Evolutionary conservation across 1,140 invertebrate species (phyloP).

Genomic region (Pseudomyrmex flavicornis): DNA sequence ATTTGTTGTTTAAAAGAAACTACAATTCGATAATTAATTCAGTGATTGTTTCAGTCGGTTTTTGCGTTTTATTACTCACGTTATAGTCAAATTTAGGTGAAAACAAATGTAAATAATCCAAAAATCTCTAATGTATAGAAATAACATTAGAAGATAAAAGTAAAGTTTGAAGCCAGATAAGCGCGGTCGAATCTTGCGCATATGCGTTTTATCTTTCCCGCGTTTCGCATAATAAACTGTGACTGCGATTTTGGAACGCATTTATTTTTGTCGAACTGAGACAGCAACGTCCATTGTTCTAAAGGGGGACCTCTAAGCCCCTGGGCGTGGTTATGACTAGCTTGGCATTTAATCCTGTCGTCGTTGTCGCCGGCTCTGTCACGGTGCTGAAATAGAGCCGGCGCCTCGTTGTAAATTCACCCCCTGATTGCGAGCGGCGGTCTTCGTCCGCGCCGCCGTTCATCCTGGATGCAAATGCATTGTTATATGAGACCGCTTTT

Average conservation of each 20-base stretch:
- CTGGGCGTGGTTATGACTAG: conserved; percentile 63
- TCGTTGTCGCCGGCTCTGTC: conserved; percentile 66
- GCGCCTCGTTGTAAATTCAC: conserved; percentile 63
- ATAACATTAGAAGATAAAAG: neutral
- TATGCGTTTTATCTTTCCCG: conserved; percentile 12
- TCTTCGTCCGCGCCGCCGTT: conserved; percentile 56
- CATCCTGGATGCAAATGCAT: conserved; percentile 49
- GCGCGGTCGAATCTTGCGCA: neutral
- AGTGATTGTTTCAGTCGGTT: too few species aligned
- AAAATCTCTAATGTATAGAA: neutral
- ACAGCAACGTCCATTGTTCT: conserved; percentile 59
- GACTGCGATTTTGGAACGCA: neutral
- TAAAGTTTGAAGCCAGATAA: neutral
- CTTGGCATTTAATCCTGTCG: conserved; percentile 63
- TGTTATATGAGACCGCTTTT: conserved; percentile 71
- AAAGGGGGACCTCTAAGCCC: conserved; percentile 52
- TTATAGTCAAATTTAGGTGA: neutral
- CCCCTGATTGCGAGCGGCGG: conserved; percentile 66
- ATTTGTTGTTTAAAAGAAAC: conserved; percentile 9
- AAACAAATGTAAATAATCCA: neutral
- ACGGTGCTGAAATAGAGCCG: conserved; percentile 62
- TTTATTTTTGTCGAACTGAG: conserved; percentile 49
- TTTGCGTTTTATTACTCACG: too few species aligned
- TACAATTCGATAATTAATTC: conserved; percentile 4
- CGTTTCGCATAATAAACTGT: conserved; percentile 28